Percentiles rank a stretch among this genome's conserved stretches.
phyloP scores from a whole-genome alignment of 1,140 invertebrate genomes.

The Fopius arisanus region DNA sequence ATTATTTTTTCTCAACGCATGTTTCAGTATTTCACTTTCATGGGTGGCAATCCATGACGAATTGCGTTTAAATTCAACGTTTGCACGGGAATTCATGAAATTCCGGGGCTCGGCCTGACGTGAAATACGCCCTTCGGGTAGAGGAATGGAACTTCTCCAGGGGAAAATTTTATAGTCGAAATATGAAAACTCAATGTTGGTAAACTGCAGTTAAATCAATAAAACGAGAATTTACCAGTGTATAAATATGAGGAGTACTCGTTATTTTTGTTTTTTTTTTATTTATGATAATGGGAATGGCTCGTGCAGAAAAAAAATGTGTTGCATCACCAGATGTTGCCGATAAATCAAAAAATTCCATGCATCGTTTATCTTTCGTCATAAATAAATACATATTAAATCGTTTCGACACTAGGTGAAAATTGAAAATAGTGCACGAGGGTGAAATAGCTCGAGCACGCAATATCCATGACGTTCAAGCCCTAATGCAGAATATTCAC shows the following conservation, averaged over 20 bases:
- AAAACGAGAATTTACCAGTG: too few species aligned
- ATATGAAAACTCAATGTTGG: too few species aligned
- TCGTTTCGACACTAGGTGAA: background rate
- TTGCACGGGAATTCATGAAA: background rate
- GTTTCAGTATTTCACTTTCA: conserved; percentile 18
- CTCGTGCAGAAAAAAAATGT: background rate
- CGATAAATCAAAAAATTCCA: background rate
- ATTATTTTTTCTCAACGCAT: background rate
- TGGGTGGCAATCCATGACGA: conserved; percentile 15
- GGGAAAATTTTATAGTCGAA: too few species aligned
- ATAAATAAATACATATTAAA: background rate
- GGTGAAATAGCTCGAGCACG: background rate
- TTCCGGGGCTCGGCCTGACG: background rate
- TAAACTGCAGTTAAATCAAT: too few species aligned
- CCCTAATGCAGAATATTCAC: background rate
- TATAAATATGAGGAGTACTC: too few species aligned
- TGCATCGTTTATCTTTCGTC: background rate
- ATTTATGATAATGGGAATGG: too few species aligned
- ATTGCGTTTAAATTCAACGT: background rate
- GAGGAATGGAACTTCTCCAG: too few species aligned
- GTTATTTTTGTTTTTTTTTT: too few species aligned
- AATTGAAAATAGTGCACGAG: background rate
- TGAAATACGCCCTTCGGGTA: background rate
- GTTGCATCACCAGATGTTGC: background rate
- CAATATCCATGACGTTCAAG: background rate